These are phyloP conservation scores for Cyprinus carpio DNA, from an alignment of 2,113 vertebrate genomes.

Conservation along the genomic window DNA sequence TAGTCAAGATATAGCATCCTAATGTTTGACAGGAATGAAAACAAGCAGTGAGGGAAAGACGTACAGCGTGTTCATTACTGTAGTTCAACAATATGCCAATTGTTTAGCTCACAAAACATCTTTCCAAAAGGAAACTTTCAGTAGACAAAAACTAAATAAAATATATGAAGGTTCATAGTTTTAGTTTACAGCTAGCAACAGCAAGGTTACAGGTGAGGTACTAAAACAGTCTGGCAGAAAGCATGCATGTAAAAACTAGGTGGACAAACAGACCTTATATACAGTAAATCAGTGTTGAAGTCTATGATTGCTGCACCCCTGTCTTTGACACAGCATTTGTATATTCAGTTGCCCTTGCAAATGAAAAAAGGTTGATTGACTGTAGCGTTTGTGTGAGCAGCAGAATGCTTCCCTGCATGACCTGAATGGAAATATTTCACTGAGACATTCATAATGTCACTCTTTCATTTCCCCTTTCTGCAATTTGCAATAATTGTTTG, in stretches of 20 bases:
- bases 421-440: slow-evolving; percentile 12
- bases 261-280: slow-evolving; percentile 9
- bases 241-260: background rate
- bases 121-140: no score
- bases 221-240: background rate
- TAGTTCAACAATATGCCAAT: no score
- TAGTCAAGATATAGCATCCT: no score
- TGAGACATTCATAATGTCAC: slow-evolving; percentile 22
- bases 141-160: no score
- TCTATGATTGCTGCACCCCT: background rate
- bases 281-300: background rate
- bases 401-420: background rate
- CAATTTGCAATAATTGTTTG: slow-evolving; percentile 48
- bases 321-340: background rate
- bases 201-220: no score
- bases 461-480: slow-evolving; percentile 22
- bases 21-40: no score
- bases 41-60: no score
- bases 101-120: no score
- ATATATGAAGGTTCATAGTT: no score
- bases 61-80: no score
- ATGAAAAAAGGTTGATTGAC: background rate
- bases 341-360: background rate
- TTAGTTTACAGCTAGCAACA: no score
- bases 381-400: slow-evolving; percentile 2